A percentile compares a stretch with the other conserved stretches of the same genome.
Evolutionary conservation across 2,797 vertebrate genomes (phyloP).

Genomic region (Labroides dimidiatus): DNA sequence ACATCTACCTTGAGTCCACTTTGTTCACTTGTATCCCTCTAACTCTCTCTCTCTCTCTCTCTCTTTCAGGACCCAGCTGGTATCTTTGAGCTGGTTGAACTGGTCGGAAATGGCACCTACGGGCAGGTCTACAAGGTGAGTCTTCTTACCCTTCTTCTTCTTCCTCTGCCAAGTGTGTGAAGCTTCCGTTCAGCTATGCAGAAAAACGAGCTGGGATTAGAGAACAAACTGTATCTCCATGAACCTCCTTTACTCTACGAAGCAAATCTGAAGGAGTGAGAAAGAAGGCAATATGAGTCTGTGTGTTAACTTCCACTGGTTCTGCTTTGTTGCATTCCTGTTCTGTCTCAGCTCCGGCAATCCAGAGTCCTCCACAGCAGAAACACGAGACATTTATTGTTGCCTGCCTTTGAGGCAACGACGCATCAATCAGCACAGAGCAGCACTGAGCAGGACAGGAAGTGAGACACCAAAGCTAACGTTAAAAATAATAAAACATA

Average conservation of each 20-base stretch:
- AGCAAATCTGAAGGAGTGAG: not conserved
- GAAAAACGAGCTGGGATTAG: not conserved
- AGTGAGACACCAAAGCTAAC: no score
- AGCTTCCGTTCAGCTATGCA: not conserved
- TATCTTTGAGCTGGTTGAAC: slow-evolving; percentile 97
- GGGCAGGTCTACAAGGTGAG: slow-evolving; percentile 98
- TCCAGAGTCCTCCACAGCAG: no score
- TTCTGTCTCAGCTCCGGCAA: no score
- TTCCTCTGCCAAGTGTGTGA: not conserved
- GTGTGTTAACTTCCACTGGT: no score
- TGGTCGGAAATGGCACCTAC: slow-evolving; percentile 97
- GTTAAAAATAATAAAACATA: no score
- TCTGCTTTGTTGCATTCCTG: no score
- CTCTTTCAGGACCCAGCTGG: slow-evolving; percentile 92
- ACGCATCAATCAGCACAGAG: no score
- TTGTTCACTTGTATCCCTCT: not conserved
- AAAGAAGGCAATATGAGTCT: no score
- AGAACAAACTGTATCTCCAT: not conserved
- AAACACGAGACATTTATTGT: no score
- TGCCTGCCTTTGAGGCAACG: no score
- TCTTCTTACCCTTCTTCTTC: not conserved
- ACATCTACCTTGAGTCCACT: slow-evolving; percentile 6
- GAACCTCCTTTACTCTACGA: not conserved
- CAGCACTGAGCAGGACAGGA: no score
- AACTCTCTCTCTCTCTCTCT: not conserved